phyloP scores from a whole-genome alignment of 2,113 vertebrate genomes.

The Sakesphorus luctuosus region DNA sequence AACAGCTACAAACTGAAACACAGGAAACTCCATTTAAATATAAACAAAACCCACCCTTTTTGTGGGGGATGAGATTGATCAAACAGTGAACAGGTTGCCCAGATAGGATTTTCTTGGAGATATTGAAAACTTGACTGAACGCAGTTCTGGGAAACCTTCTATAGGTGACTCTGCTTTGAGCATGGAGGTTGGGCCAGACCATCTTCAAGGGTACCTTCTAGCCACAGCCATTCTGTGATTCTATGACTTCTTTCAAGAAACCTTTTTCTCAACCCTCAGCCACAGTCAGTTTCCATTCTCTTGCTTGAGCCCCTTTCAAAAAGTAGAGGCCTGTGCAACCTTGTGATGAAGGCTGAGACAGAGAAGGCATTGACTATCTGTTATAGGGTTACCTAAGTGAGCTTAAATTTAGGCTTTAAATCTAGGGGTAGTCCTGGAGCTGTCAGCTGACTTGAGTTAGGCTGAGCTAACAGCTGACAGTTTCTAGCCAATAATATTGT shows the following conservation, averaged over 20 bases:
- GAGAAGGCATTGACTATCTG: neutral
- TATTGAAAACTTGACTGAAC: neutral
- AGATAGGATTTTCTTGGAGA: neutral
- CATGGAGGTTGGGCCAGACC: neutral
- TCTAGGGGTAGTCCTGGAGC: too few relatives aligned
- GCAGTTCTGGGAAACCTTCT: neutral
- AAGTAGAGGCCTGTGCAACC: neutral
- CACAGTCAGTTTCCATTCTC: neutral
- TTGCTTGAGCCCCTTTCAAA: neutral
- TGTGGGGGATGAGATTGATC: fast-evolving
- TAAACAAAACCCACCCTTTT: neutral
- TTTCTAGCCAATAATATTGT: too few relatives aligned
- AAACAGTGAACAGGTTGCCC: neutral
- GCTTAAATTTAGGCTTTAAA: too few relatives aligned
- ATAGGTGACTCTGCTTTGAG: neutral
- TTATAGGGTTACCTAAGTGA: too few relatives aligned
- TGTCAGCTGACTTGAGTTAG: too few relatives aligned
- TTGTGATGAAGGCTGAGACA: neutral
- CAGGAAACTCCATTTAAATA: neutral
- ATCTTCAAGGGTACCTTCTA: neutral
- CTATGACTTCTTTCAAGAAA: neutral
- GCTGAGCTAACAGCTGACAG: too few relatives aligned
- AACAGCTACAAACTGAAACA: neutral
- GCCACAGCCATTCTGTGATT: neutral
- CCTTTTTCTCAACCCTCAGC: neutral